Base-by-base conservation (phyloP, 1,140 invertebrate species). In the Metopolophium dirhodum region DNA sequence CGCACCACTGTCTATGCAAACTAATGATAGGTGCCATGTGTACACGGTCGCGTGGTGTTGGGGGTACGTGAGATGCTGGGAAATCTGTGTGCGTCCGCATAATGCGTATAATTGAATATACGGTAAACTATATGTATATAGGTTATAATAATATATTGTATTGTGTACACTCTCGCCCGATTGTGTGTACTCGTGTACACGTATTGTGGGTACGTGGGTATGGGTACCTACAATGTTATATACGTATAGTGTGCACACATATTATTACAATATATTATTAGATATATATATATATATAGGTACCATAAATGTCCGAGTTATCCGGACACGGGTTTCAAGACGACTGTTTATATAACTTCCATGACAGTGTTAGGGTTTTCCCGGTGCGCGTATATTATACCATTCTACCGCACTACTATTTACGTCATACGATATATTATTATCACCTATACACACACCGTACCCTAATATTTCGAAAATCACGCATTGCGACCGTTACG, bases 381-480 rank as follows among this genome's bases (percentile, higher is more conserved):
- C 14, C 61, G 30, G 14, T 18, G 30, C n/a, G n/a, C 61, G 30
- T 77, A 68, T n/a, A 68, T n/a, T 26, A 57, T 2, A n/a, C 61
- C 14, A 20, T 77, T n/a, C 61, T 23, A n/a, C 61, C 7, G 6
- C 61, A 0, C 61, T 7, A 18, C 11, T 20, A 6, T n/a, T 18
- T 30, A n/a, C 61, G n/a, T n/a, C n/a, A 18, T n/a, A n/a, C n/a
- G n/a, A 77, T 77, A 77, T n/a, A 77, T 77, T 77, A 77, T 77
- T 77, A 77, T 61, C 57, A 18, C 61, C 61, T 77, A 77, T n/a
- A 77, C 61, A 68, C 61, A 77, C 61, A n/a, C 14, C 30, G 61
- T n/a, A 77, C 61, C 61, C 61, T 77, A 77, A 35, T 77, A 77
- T 77, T n/a, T 77, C n/a, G 61, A 77, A 77, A 77, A 77, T 35